Conservation (phyloP, 1,140 invertebrate genomes). For the Anastrepha ludens region DNA sequence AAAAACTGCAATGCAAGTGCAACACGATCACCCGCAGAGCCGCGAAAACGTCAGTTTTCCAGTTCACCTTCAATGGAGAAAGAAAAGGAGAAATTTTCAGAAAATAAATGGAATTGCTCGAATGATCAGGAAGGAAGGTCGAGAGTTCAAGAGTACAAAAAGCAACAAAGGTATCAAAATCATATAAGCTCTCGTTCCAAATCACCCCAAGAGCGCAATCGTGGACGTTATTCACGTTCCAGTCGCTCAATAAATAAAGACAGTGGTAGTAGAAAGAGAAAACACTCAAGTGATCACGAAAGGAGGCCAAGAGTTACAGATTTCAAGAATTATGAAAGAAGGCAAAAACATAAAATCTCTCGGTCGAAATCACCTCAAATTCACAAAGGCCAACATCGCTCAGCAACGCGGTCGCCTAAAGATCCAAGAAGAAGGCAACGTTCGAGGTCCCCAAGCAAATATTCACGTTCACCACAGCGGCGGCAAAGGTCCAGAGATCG, state of each 20-base stretch:
- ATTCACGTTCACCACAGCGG: slow-evolving; percentile 5
- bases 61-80: slow-evolving; percentile 55
- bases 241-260: slow-evolving; percentile 42
- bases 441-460: background rate
- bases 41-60: background rate
- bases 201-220: too few relatives aligned
- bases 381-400: background rate
- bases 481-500: background rate
- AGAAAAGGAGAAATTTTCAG: slow-evolving; percentile 66
- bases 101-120: slow-evolving; percentile 23
- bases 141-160: slow-evolving; percentile 26
- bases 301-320: background rate
- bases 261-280: background rate
- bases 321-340: background rate
- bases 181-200: too few relatives aligned
- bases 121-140: too few relatives aligned
- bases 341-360: background rate
- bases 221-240: background rate
- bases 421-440: background rate
- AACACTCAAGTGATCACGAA: background rate
- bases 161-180: background rate
- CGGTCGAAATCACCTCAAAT: background rate
- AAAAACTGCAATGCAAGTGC: background rate
- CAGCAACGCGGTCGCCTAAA: background rate
- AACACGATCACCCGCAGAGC: slow-evolving; percentile 12